Base-by-base conservation (phyloP, 2,797 vertebrate species). In the Cuculus canorus region DNA sequence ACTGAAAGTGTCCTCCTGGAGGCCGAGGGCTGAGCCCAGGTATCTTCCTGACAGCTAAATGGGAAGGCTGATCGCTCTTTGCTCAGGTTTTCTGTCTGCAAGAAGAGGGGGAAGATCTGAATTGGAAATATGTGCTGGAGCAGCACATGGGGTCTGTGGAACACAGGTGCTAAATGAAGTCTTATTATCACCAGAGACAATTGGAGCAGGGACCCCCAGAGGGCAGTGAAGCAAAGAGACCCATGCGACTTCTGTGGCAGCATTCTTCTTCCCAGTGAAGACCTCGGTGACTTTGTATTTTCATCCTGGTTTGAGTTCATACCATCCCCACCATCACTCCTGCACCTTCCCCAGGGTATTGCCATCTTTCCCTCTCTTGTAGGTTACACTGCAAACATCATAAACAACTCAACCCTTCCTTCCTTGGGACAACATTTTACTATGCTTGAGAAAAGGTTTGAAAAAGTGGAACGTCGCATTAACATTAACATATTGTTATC, bases 81-180 rank as follows among this genome's bases (percentile, higher is more conserved):
- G 10, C 21, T 69, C 33, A 41, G 14, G 14, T 35, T 33, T 48
- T 69, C 50, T 53, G 13, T 33, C 43, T 75, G 30, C 32, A 64
- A 75, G 45, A 50, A 48, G 27, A 53, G 10, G 6, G 19, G 27
- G 9, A 59, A 90, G n/a, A 21, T 59, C 50, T 75, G 79, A 70
- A 70, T 15, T 33, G 57, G 21, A 90, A 90, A 39, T 30, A 54
- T 1, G 9, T 43, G 45, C n/a, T 48, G 60, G 71, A 78, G 59
- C 6, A 9, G 7, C 30, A 57, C 4, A 4, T 41, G 25, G 19
- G n/a, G 21, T 72, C n/a, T 52, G 30, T 32, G 33, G 23, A 23
- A 60, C 0, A 1, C 18, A 48, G 53, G 12, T 53, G 37, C 32
- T 37, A 24, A 24, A 9, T 0, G 0, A 45, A 11, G 3, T 79